These are phyloP conservation scores for Tineola bisselliella DNA, from an alignment of 2,888 invertebrate genomes.

Conservation along the genomic window DNA sequence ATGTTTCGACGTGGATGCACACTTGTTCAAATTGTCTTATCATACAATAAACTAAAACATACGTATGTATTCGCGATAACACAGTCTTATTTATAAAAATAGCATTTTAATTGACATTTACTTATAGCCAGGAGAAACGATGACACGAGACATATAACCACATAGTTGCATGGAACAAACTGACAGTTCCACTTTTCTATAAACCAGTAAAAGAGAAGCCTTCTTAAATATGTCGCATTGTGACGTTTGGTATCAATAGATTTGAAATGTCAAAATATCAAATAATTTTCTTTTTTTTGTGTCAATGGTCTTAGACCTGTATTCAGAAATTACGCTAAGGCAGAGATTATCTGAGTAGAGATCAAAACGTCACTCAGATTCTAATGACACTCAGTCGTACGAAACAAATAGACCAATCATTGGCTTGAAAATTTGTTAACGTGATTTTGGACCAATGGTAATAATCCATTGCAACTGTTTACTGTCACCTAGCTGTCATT, in stretches of 20 bases:
- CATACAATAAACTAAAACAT: not conserved
- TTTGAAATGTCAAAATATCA: not conserved
- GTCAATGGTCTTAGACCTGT: too few relatives aligned
- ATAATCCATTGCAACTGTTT: too few relatives aligned
- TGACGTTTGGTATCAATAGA: not conserved
- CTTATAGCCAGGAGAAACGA: conserved; percentile 19
- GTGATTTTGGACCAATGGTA: too few relatives aligned
- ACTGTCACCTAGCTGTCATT: too few relatives aligned
- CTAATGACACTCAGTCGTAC: too few relatives aligned
- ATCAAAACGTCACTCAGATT: too few relatives aligned
- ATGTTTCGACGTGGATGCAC: not conserved
- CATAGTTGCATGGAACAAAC: not conserved
- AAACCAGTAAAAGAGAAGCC: not conserved
- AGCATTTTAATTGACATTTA: conserved; percentile 60
- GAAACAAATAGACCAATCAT: too few relatives aligned
- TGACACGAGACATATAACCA: not conserved
- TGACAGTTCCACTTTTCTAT: not conserved
- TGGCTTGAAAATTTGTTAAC: too few relatives aligned
- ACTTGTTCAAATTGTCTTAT: conserved; percentile 4
- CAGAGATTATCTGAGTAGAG: too few relatives aligned
- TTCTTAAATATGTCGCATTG: not conserved
- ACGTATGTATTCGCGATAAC: conserved; percentile 2
- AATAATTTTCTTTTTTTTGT: not conserved
- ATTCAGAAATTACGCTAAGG: too few relatives aligned
- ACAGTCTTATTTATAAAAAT: conserved; percentile 39